These are phyloP conservation scores for Coelinius sp. DNA, from an alignment of 2,888 invertebrate genomes.

Conservation along the genomic window DNA sequence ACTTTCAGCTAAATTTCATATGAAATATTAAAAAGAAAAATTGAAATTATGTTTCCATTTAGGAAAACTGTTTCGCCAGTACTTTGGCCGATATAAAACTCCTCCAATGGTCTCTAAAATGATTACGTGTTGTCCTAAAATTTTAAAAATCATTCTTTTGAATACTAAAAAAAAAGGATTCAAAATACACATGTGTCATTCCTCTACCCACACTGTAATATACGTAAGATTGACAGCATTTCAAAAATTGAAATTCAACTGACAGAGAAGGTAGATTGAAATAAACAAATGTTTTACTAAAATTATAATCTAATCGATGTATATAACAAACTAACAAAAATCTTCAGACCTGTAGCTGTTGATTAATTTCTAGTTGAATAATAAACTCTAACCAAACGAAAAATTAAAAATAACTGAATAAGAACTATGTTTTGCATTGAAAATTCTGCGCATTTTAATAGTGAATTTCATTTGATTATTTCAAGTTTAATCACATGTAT, in stretches of 20 bases:
- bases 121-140: not conserved
- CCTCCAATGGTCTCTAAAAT: conserved; percentile 1
- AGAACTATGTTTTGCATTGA: not conserved
- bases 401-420: not conserved
- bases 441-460: not conserved
- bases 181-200: not conserved
- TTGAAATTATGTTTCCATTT: not conserved
- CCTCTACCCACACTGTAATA: conserved; percentile 14
- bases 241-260: not conserved
- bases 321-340: conserved; percentile 1
- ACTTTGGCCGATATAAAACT: conserved; percentile 8
- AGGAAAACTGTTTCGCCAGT: not conserved
- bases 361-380: conserved; percentile 9
- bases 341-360: not conserved
- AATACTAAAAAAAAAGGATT: not conserved
- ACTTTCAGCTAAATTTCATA: conserved; percentile 24
- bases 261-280: not conserved
- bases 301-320: conserved; percentile 2
- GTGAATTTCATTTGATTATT: not conserved
- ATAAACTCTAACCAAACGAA: not conserved
- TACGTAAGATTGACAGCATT: not conserved
- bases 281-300: not conserved
- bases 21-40: conserved; percentile 10
- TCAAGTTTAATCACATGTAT: not conserved
- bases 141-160: not conserved